Conservation (phyloP, 2,797 vertebrate genomes). For the Sciurus vulgaris region DNA sequence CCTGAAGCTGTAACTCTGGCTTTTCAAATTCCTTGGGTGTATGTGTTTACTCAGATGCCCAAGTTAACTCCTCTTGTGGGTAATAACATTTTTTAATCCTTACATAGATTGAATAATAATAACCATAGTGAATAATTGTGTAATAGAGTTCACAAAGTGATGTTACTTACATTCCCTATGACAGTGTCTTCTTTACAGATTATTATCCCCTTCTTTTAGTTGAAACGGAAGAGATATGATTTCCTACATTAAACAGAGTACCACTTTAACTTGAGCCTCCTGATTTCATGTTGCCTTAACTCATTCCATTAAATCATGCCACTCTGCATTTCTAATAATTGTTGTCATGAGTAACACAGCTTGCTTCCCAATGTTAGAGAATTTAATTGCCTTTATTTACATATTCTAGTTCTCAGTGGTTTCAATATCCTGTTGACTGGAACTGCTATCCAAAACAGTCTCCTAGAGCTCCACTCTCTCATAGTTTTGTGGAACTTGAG, state of each 20-base stretch:
- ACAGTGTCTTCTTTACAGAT: neutral
- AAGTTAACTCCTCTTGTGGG: too few relatives aligned
- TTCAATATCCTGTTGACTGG: constrained; percentile 94
- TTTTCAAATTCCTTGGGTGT: neutral
- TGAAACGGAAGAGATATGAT: too few relatives aligned
- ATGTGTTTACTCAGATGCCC: neutral
- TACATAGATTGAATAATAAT: too few relatives aligned
- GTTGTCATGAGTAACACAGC: neutral
- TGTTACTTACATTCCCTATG: neutral
- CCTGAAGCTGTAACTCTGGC: neutral
- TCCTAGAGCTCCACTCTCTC: constrained; percentile 95
- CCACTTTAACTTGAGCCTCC: too few relatives aligned
- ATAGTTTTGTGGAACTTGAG: constrained; percentile 93
- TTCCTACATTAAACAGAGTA: too few relatives aligned
- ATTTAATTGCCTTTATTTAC: constrained; percentile 52
- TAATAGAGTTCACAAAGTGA: neutral
- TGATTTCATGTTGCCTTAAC: neutral
- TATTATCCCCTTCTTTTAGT: neutral
- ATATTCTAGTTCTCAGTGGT: constrained; percentile 91
- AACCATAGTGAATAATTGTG: neutral
- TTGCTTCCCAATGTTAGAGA: neutral
- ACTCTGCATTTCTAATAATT: neutral
- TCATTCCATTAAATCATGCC: neutral
- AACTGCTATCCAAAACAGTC: constrained; percentile 96
- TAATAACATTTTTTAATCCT: too few relatives aligned